Evolutionary conservation across 2,797 vertebrate genomes (phyloP), one percentile per base, ranked within the genome.

Genomic region (Cygnus olor): DNA sequence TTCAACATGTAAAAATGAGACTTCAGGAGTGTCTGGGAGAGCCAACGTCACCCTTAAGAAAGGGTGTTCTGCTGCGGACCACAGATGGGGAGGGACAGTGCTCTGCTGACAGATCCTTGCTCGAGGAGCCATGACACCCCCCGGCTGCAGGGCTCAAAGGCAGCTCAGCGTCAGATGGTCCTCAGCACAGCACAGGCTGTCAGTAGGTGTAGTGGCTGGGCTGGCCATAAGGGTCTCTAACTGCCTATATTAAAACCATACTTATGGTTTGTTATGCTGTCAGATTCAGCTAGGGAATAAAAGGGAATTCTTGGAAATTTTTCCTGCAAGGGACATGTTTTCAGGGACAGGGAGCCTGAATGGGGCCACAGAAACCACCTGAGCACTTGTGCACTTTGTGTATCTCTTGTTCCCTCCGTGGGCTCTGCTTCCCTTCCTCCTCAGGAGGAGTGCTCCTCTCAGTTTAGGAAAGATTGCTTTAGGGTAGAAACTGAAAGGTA

Each of bases 401-500:
- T 40, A 58, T 56, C 47, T 79, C 38, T 85, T 1, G 0, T 63
- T 91, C 27, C 78, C 36, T 60, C 60, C 47, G 22, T 42, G 19
- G n/a, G 27, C 57, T 97, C 47, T 36, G 44, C n/a, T 80, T 27
- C 42, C 38, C 34, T 71, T 82, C 22, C 53, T 84, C 58, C n/a
- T 51, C 1, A 5, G 38, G 24, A 57, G 7, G 4, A 34, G 6
- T 72, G 68, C 57, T 58, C 65, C 69, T 89, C 73, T 54, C 72
- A 82, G 5, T 87, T 65, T 78, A 84, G 78, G 84, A 88, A 93
- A 90, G 9, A 30, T 28, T 87, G 61, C 69, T 78, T 42, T 51
- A 80, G 78, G 40, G 61, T 42, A 77, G 88, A 87, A 87, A 80
- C 40, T 82, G 78, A 57, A 90, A 94, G 51, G 84, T 82, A 94